Evolutionary conservation across 2,888 invertebrate species (phyloP).

Genomic region (Chrysotoxum bicinctum): DNA sequence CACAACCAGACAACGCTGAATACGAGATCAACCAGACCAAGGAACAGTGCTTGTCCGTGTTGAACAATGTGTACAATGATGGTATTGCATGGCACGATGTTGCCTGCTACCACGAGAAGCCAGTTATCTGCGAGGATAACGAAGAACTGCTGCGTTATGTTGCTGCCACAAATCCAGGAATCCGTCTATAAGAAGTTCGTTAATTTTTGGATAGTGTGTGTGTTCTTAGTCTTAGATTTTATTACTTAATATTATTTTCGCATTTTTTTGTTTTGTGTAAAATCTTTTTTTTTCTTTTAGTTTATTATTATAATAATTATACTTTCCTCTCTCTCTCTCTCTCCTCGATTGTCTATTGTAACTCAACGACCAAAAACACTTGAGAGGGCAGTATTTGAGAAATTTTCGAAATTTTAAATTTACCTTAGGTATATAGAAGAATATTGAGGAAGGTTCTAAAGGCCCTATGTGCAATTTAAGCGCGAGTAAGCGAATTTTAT

Average conservation of each 20-base stretch:
- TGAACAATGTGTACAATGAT: conserved; percentile 96
- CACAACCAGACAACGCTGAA: conserved; percentile 95
- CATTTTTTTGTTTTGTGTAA: conserved; percentile 57
- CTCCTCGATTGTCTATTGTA: conserved; percentile 21
- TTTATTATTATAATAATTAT: background rate
- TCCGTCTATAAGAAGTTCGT: conserved; percentile 86
- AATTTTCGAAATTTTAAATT: background rate
- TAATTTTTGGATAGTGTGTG: conserved; percentile 63
- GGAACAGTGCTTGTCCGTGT: conserved; percentile 92
- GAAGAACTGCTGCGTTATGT: conserved; percentile 94
- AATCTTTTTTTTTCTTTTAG: conserved; percentile 44
- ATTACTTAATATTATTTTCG: conserved; percentile 74
- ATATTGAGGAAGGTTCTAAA: conserved; percentile 13
- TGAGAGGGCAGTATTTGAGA: conserved; percentile 2
- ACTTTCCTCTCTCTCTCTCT: conserved; percentile 56
- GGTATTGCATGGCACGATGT: conserved; percentile 97
- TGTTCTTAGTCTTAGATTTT: conserved; percentile 81
- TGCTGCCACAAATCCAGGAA: conserved; percentile 91
- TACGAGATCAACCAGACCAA: conserved; percentile 93
- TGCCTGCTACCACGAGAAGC: conserved; percentile 96
- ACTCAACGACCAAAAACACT: conserved; percentile 37
- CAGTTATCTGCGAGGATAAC: conserved; percentile 94
- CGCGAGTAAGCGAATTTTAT: conserved; percentile 9
- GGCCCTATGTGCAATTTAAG: conserved; percentile 25
- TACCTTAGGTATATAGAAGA: background rate